Evolutionary conservation across 2,113 vertebrate genomes (phyloP), one percentile per base, ranked within the genome.

Genomic region (Oostethus manadensis): DNA sequence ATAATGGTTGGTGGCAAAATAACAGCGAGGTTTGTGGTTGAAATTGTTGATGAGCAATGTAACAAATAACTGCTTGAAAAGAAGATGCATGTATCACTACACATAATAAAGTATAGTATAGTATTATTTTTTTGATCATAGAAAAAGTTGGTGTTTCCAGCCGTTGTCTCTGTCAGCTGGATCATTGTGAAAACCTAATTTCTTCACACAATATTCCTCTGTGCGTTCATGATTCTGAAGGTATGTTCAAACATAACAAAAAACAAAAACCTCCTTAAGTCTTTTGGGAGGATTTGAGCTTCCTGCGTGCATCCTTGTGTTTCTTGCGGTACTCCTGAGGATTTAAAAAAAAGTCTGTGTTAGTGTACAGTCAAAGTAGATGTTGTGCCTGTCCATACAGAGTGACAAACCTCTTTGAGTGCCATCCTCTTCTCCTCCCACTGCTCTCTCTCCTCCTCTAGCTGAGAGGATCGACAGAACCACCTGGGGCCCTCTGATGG

Each of bases 251-350:
- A 58, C 16, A 14, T 14, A 29, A 56, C 45, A 42, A 46, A 21
- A 18, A n/a, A 29, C 49, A 49, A 16, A 70, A 70, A 62, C 51
- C 70, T 88, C 79, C 88, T 65, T 33, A 33, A 33, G 57, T 85
- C 53, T 67, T 88, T 26, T 78, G 44, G 5, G 82, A 87, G 8
- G 66, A 51, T 67, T 81, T 93, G 47, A 92, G 56, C 78, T 89
- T 94, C 70, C 90, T 89, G 71, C 82, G 88, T 44, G 94, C 94
- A 49, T 95, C 92, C 77, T 90, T 94, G 81, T 98, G 96, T 75
- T 94, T 97, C 87, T 93, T 98, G 45, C 87, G 88, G 64, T 89
- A 94, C 50, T 96, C 93, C 96, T 95, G 80, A 43, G 64, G 20
- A 75, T 23, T 38, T n/a, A 35, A 23, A n/a, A 5, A 33, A 58